Evolutionary conservation across 2,888 invertebrate species (phyloP), one percentile per base, ranked within the genome.

Genomic region (Caradrina clavipalpis): DNA sequence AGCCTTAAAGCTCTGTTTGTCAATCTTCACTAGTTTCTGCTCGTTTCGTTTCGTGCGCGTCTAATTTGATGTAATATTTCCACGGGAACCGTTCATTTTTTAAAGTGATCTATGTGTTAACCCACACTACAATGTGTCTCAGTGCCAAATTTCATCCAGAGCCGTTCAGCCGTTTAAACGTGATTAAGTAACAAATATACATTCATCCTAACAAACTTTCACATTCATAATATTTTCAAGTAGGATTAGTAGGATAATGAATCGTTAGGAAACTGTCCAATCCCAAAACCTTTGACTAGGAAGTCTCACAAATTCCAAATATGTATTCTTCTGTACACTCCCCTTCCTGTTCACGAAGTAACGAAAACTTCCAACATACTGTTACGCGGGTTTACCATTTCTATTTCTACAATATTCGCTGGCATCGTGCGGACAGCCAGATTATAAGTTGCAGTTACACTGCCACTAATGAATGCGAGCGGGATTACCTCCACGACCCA

Each of bases 371-470:
- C 0, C 15, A 69, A 60, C 64, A 26, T 59, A 61, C 49, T 57
- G 62, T 63, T 45, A 57, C 53, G 39, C 13, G 22, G 26, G 70
- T 45, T 42, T 51, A 61, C 57, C 73, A 69, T 72, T 69, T 65
- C 57, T 75, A 69, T 72, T 68, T 65, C 64, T 50, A 64, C 35
- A 64, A 76, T 68, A 80, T 76, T 49, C 51, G 58, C 62, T 61
- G 51, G 17, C 60, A 64, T 55, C 60, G 74, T 69, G 70, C 76
- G 78, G 84, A 84, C 82, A 81, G 78, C 72, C 80, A 88, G 92
- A 91, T 92, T 93, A 93, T 89, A 90, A 92, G 90, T 93, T 92
- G 90, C 89, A 89, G 84, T 89, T 89, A 87, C 87, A 87, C 78
- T 73, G 84, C 73, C 84, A 80, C 87, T 92, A 93, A 93, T 93